Evolutionary conservation across 2,113 vertebrate genomes (phyloP), one percentile per base, ranked within the genome.

Genomic region (Aphyosemion australe): DNA sequence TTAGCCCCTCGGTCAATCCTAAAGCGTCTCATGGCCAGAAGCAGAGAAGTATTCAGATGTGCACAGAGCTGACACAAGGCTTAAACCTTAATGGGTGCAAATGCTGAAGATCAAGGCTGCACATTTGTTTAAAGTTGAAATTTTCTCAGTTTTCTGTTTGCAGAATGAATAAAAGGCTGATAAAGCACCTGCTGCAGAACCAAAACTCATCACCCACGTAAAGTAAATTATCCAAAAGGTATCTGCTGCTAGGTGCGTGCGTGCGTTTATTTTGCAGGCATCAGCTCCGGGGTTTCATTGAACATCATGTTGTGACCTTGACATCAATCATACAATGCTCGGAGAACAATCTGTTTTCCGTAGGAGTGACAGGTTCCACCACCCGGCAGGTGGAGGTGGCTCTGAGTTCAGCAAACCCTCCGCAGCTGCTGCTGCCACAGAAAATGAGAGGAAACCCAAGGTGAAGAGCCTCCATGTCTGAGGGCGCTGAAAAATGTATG

Each of bases 401-500:
- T 39, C 56, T 16, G 65, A 79, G 74, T 78, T 79, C 75, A 72
- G 45, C 47, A 7, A 54, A 41, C 37, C 48, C 14, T 0, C 41
- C 46, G 77, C 74, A 58, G 74, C 75, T 45, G 39, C 78, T 42
- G 37, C 70, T 73, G 63, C 72, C 56, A 21, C 67, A 46, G 65
- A 73, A 79, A 84, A 84, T 76, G 68, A 80, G 68, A 20, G 46
- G 37, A 81, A 68, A 61, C 72, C 58, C 53, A 50, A 76, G 71
- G 72, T 86, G 80, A 83, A 74, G 79, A 85, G 68, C 65, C 67
- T 74, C 72, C 66, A 77, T 86, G 79, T 90, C 67, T 78, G 68
- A 67, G 69, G 61, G 75, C 65, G 65, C 76, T 90, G 83, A 88
- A 92, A 92, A 82, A 90, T 92, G 84, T 65, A 92, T 90, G 76